Evolutionary conservation across 2,888 invertebrate genomes (phyloP).

Genomic region (Cartodere bifasciata): DNA sequence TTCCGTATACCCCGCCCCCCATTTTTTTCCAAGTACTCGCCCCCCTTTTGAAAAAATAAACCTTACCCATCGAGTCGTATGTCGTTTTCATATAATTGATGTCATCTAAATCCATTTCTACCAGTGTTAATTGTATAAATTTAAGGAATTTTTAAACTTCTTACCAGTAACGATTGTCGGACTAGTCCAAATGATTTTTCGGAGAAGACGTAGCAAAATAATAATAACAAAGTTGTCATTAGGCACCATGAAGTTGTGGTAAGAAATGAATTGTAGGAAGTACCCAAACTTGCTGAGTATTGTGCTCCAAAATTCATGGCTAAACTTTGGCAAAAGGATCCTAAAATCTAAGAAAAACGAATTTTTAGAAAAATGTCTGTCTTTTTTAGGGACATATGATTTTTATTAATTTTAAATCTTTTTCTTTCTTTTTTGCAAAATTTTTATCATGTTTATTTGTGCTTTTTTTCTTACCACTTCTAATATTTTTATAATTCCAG

Average conservation of each 20-base stretch:
- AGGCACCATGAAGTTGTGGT: slow-evolving; percentile 71
- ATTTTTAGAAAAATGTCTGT: slow-evolving; percentile 1
- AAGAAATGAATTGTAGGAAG: slow-evolving; percentile 67
- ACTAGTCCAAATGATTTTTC: slow-evolving; percentile 62
- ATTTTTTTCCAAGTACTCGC: too few species aligned
- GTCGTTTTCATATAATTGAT: too few species aligned
- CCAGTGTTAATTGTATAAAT: too few species aligned
- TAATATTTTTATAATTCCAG: slow-evolving; percentile 60
- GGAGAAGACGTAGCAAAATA: slow-evolving; percentile 68
- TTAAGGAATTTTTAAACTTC: too few species aligned
- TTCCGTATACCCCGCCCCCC: too few species aligned
- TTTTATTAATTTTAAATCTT: too few species aligned
- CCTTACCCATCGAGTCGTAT: too few species aligned
- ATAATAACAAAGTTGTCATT: slow-evolving; percentile 60
- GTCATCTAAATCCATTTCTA: not conserved
- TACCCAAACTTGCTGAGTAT: slow-evolving; percentile 60
- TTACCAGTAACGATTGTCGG: slow-evolving; percentile 72
- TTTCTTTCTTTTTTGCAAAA: not conserved
- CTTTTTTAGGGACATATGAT: too few species aligned
- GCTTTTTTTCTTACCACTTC: slow-evolving; percentile 53
- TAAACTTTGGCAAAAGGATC: slow-evolving; percentile 70
- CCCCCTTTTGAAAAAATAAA: too few species aligned
- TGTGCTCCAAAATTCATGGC: slow-evolving; percentile 66
- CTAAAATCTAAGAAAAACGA: slow-evolving; percentile 46
- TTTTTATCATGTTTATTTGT: not conserved